Evolutionary conservation across 2,888 invertebrate genomes (phyloP), one percentile per base, ranked within the genome.

Genomic region (Lordiphosa fenestrarum): DNA sequence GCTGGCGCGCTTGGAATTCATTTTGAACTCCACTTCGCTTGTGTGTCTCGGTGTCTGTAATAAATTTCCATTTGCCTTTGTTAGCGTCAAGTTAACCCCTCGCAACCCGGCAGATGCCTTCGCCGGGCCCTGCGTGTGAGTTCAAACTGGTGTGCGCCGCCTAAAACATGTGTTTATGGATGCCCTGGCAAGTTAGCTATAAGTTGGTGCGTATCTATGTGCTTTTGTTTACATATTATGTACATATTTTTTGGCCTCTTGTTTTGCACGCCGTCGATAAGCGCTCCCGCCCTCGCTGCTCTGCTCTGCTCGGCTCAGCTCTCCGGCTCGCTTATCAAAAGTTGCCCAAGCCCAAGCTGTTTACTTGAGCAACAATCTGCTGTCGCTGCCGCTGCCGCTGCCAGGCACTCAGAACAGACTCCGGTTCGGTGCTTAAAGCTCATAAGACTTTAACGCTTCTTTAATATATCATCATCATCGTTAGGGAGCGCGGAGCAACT

Each of bases 311-410:
- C 46, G 33, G 40, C 25, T 49, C 9, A 13, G 46, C 23, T 42
- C 30, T 23, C 39, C n/a, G 25, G 40, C 25, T 53, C 57, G 74
- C 77, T 81, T 78, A 78, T 78, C 77, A 77, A 78, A 81, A 77
- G 77, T 81, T 78, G 65, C 70, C 61, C 74, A 52, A 73, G 72
- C 61, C 38, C 66, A 76, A 75, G 77, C 77, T 78, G 77, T 78
- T 78, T 81, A 81, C 77, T 81, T 78, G 66, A 77, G 68, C 77
- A 78, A 78, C 77, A 78, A 78, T 78, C 77, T 78, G 77, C 66
- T 67, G 78, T 73, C 73, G 77, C 66, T 67, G 78, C 77, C 73
- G 77, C 66, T 67, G 78, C 77, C 73, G 77, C 66, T 67, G 78
- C 77, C 73, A 57, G 61, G 35, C 44, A 46, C 36, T 40, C 47